Evolutionary conservation across 30 jellyfish, hydroid and myxozoan genomes (phyloP), one percentile per base, ranked within the genome.

Genomic region (Chrysaora quinquecirrha): DNA sequence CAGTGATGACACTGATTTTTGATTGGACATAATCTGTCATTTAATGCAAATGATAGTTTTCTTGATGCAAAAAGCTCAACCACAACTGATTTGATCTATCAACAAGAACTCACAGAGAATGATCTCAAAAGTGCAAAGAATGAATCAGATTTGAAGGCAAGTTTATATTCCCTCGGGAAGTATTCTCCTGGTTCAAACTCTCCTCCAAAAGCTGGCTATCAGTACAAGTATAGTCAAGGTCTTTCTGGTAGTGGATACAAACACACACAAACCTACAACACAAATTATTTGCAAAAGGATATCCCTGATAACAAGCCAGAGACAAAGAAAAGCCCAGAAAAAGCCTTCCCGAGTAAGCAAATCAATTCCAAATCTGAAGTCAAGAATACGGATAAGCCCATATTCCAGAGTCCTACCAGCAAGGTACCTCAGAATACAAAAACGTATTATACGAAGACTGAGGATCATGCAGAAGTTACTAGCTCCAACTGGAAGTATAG

Each of bases 1-100:
- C 30, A 84, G 95, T 62, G 95, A 84, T 73, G 95, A 84, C 34
- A 84, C 95, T 11, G 95, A 84, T 63, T 84, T 64, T 79, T 84
- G 30, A 32, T 84, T 64, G 86, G 87, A 6, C 95, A 84, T 70
- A 84, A 84, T 30, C 25, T 84, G 24, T 73, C 87, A 10, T 63
- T 60, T 1, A 46, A 73, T 52, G 9, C 61, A 68, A 71, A 71
- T 46, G 90, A 80, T 69, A 80, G 90, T 34, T 80, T 63, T 73
- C 6, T 80, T 64, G 95, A 84, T 62, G 88, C 64, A 19, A 47
- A 60, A 63, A 84, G 95, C 34, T 69, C 87, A 18, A 84, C 95
- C 11, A 84, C 95, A 2, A 84, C 95, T 1, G 95, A 84, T 60
- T 61, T 84, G 32, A 7, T 84, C 14, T 84, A 84, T 38, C 95